A percentile compares a stretch with the other conserved stretches of the same genome.
These are phyloP conservation scores for Umimayanthus kanabou DNA, from an alignment of 92 coral and sea anemone species.

Conservation along the genomic window DNA sequence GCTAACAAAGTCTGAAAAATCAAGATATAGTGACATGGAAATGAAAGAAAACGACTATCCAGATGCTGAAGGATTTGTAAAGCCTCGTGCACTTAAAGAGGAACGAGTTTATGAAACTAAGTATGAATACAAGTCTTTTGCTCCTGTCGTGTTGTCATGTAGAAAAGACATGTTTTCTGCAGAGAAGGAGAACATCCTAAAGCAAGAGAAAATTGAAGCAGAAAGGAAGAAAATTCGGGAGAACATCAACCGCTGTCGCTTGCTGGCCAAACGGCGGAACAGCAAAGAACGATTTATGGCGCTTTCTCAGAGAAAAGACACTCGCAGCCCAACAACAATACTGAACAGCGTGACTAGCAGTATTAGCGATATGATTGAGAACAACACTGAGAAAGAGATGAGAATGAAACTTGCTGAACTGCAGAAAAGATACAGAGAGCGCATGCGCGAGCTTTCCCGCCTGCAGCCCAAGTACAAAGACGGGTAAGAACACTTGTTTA, in stretches of 20 bases:
- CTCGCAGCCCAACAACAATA: conserved; percentile 79
- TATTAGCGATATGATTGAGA: conserved; percentile 81
- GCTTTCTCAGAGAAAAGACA: conserved; percentile 71
- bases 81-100: conserved; percentile 7
- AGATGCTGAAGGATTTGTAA: conserved; percentile 4
- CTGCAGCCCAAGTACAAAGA: conserved; percentile 80
- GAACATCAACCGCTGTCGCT: conserved; percentile 86
- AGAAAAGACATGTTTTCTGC: conserved; percentile 53
- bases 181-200: conserved; percentile 87
- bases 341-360: conserved; percentile 81
- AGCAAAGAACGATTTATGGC: conserved; percentile 83
- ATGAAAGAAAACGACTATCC: conserved; percentile 18
- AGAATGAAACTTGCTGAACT: conserved; percentile 88
- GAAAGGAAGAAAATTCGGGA: conserved; percentile 89
- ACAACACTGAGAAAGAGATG: conserved; percentile 84
- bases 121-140: conserved; percentile 43
- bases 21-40: conserved; percentile 11
- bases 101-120: conserved; percentile 44
- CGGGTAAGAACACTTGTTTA: conserved; percentile 62
- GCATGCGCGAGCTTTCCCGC: conserved; percentile 83
- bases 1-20: conserved; percentile 1
- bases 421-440: conserved; percentile 92
- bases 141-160: conserved; percentile 48
- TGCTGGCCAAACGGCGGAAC: conserved; percentile 85
- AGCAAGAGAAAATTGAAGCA: conserved; percentile 73